These are phyloP conservation scores for Hydraecia micacea DNA, from an alignment of 2,888 invertebrate species.

Conservation along the genomic window DNA sequence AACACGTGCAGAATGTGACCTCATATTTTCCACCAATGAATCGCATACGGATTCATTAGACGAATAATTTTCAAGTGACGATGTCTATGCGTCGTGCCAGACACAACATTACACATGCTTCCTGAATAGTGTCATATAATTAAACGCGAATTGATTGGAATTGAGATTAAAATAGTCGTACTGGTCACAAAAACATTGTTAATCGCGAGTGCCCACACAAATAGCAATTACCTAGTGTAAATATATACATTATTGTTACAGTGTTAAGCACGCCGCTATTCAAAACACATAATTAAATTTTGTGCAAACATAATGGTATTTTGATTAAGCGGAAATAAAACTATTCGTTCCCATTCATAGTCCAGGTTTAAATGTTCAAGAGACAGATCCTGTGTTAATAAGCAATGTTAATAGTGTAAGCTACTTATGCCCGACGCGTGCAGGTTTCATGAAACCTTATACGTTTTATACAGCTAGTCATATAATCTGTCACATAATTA, in stretches of 20 bases:
- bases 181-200: conserved; percentile 38
- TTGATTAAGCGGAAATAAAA: conserved; percentile 22
- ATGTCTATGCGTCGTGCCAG: conserved; percentile 44
- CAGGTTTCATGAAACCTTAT: conserved; percentile 58
- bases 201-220: conserved; percentile 27
- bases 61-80: conserved; percentile 41
- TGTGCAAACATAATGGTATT: neutral
- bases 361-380: neutral
- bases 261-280: conserved; percentile 2
- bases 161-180: conserved; percentile 23
- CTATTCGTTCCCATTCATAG: neutral
- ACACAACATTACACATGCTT: conserved; percentile 49
- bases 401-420: conserved; percentile 30
- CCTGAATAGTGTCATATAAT: conserved; percentile 23
- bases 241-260: conserved; percentile 34
- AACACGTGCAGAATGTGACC: conserved; percentile 16
- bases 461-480: conserved; percentile 1
- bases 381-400: neutral
- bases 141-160: conserved; percentile 18
- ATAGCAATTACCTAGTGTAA: conserved; percentile 29
- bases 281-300: conserved; percentile 17
- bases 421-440: conserved; percentile 34
- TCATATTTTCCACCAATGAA: conserved; percentile 26
- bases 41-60: conserved; percentile 30
- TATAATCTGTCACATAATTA: conserved; percentile 1